Base-by-base conservation (phyloP, 2,888 invertebrate genomes). In the Chymomyza fuscimana region DNA sequence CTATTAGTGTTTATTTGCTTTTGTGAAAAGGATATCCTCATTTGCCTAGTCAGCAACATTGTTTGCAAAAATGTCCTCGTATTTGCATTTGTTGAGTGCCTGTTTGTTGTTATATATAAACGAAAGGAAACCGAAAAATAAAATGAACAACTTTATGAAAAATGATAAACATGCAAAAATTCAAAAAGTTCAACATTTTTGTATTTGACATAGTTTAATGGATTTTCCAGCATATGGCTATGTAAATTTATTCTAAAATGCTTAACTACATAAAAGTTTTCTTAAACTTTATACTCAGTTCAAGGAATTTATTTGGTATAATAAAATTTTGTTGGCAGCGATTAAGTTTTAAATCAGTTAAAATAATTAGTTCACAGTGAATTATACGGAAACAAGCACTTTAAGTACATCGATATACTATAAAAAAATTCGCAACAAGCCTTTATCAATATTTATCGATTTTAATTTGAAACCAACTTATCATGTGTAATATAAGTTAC, bases 11-110 rank as follows among this genome's bases (percentile, higher is more conserved):
- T 54, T 54, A 58, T 58, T 52, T 62, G 36, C 63, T 63, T 25
- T 51, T 58, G 64, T 70, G 50, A 59, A 46, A 60, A 72, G 74
- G 74, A 74, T 64, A 66, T 74, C 77, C 74, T 77, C 61, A 74
- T 77, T 74, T 73, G 59, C 19, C 32, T 65, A 32, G 40, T 46
- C 40, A 46, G 40, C 40, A 46, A 46, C 40, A 46, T 46, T 46
- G 40, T 46, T 46, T 46, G 40, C 10, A 12, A 46, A 46, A 46
- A 46, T 46, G 40, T 46, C 40, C 40, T 46, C 5, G 40, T 12
- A 46, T 46, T 46, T 46, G 40, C 40, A 15, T 46, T 46, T 46
- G 40, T 46, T 46, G 12, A 46, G 12, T 46, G 40, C 12, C 40
- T 12, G 12, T 46, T 46, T 46, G 40, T 46, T 46, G 32, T 32